Base-by-base conservation (phyloP, 2,888 invertebrate genomes). In the Scaptomyza parva region DNA sequence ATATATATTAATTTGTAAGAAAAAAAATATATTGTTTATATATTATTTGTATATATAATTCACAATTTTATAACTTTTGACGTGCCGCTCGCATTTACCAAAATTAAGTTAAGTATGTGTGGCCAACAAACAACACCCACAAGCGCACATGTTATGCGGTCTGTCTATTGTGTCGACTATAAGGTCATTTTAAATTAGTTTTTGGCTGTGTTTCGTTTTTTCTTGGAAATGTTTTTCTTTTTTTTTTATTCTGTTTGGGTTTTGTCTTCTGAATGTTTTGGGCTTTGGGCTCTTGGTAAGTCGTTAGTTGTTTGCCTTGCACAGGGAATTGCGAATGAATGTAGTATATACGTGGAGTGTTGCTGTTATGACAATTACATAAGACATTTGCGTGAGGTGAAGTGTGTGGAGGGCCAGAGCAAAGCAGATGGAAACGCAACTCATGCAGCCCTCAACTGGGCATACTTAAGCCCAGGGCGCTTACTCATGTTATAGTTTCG, bases 121-220 rank as follows among this genome's bases (percentile, higher is more conserved):
- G 76, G 62, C 47, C 39, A 33, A 37, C 45, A 24, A 43, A 40
- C 41, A 12, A 57, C 57, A 40, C 35, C 59, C 69, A 33, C 62
- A 52, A 33, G 30, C 59, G 48, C 50, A 51, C 70, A 45, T 65
- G 62, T 50, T 75, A 55, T 76, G 72, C 35, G 75, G 66, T 62
- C 39, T 58, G 80, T 54, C 53, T 67, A 73, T 79, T 73, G 73
- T 73, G 57, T 41, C 48, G 55, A 62, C 77, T 64, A 64, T 63
- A 82, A 84, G 87, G 81, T 86, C 63, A 76, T 81, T 82, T 82
- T 85, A 86, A 82, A 85, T 87, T 81, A 87, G 85, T 78, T 82
- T 87, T 78, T 61, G 69, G 39, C 44, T 66, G 62, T 57, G 45
- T 26, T 58, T 53, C 45, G 28, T 47, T 66, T 35, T 47, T 66